These are phyloP conservation scores for Otus sunia DNA, from an alignment of 2,113 vertebrate species.

Conservation along the genomic window DNA sequence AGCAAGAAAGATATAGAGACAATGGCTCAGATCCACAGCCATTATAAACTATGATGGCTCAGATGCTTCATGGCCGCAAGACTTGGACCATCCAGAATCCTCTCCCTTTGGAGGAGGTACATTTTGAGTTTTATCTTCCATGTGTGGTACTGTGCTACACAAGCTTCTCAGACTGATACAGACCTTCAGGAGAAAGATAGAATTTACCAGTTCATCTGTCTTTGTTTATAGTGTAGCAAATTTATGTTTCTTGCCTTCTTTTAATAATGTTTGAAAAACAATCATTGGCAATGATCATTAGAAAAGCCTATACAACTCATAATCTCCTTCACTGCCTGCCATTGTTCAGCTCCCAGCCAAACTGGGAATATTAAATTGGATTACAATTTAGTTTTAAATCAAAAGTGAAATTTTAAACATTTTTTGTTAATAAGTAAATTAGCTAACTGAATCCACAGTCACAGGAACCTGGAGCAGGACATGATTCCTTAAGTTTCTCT, in stretches of 20 bases:
- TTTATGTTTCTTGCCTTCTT: background rate
- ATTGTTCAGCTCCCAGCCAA: background rate
- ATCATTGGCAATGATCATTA: background rate
- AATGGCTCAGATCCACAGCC: background rate
- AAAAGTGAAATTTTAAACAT: background rate
- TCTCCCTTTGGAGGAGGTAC: background rate
- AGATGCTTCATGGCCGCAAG: background rate
- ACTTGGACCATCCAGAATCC: background rate
- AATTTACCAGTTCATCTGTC: background rate
- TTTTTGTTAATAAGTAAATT: background rate
- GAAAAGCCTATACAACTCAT: background rate
- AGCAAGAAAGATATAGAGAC: background rate
- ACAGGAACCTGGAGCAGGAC: background rate
- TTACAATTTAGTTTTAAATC: background rate
- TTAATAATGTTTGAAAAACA: background rate
- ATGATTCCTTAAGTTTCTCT: background rate
- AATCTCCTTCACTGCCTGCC: background rate
- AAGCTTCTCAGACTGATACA: background rate
- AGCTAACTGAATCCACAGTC: background rate
- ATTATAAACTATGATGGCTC: background rate
- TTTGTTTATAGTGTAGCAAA: background rate
- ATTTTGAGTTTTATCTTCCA: background rate
- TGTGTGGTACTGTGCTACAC: background rate
- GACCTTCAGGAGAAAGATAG: background rate
- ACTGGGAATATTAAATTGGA: background rate